phyloP scores from a whole-genome alignment of 2,113 vertebrate species.

The Neogobius melanostomus region DNA sequence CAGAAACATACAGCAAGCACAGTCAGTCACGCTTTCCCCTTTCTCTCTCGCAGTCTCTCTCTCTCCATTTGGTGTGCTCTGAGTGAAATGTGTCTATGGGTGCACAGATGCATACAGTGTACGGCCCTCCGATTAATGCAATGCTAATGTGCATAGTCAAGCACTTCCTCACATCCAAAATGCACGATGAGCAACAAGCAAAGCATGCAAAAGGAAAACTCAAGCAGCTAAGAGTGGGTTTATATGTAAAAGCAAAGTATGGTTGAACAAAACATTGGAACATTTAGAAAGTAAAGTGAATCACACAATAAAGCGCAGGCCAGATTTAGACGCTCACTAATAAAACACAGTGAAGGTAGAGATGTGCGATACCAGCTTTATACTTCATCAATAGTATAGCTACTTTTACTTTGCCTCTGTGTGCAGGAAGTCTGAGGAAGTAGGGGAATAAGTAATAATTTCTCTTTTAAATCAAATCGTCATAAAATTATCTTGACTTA shows the following conservation, averaged over 20 bases:
- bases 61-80: conserved; percentile 47
- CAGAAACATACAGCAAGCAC: conserved; percentile 77
- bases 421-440: too few species aligned
- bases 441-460: too few species aligned
- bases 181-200: conserved; percentile 17
- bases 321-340: too few species aligned
- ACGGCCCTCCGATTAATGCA: conserved; percentile 25
- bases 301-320: too few species aligned
- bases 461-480: too few species aligned
- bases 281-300: too few species aligned
- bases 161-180: conserved; percentile 21
- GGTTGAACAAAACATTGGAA: neutral
- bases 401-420: too few species aligned
- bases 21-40: conserved; percentile 71
- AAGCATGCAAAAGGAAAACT: neutral
- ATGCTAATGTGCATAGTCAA: conserved; percentile 26
- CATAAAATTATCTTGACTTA: too few species aligned
- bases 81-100: conserved; percentile 45
- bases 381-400: too few species aligned
- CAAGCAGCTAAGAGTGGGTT: neutral
- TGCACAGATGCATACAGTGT: neutral
- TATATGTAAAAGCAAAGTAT: neutral
- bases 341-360: too few species aligned
- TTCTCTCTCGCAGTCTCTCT: conserved; percentile 60
- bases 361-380: too few species aligned